A percentile compares a stretch with the other conserved stretches of the same genome.
Evolutionary conservation across 2,113 vertebrate genomes (phyloP).

Genomic region (Aythya baeri): DNA sequence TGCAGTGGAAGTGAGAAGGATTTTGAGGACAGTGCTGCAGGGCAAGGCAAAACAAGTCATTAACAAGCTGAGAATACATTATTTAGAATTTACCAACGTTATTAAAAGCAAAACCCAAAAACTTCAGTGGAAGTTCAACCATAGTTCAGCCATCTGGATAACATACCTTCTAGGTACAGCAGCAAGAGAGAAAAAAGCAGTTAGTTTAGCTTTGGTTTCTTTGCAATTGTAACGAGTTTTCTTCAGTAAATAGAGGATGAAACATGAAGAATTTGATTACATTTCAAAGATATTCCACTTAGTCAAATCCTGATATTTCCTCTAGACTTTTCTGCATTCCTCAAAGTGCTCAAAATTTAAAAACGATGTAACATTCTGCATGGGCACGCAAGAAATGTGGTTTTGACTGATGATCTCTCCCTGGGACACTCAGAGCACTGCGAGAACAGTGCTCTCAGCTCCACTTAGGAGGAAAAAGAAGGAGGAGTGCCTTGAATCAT

Average conservation of each 20-base stretch:
- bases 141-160: neutral
- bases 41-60: neutral
- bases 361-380: neutral
- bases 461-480: neutral
- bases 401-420: neutral
- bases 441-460: neutral
- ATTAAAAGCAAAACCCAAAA: neutral
- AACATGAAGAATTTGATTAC: neutral
- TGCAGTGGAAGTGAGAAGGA: neutral
- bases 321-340: neutral
- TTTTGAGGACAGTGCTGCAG: neutral
- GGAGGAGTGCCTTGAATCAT: neutral
- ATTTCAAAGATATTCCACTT: neutral
- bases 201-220: neutral
- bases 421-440: neutral
- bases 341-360: neutral
- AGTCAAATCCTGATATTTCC: neutral
- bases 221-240: neutral
- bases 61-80: neutral
- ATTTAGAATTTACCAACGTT: neutral
- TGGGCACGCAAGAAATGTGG: neutral
- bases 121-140: neutral
- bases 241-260: neutral
- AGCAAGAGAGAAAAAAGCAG: neutral
- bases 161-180: neutral